Base-by-base conservation (phyloP, 2,797 vertebrate species). In the Hirundo rustica region DNA sequence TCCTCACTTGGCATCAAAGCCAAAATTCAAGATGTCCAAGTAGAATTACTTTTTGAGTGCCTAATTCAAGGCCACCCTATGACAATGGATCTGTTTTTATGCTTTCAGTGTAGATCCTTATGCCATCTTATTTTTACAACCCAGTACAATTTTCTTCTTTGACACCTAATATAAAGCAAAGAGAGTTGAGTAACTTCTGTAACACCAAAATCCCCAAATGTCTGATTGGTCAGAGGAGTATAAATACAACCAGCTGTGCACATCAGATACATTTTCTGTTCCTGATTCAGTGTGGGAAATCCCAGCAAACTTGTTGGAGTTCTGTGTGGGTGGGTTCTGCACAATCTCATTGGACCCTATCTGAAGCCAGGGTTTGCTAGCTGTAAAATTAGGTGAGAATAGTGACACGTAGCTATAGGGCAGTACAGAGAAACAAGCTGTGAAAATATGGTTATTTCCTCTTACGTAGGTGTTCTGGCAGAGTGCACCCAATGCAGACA, bases 201-300 rank as follows among this genome's bases (percentile, higher is more conserved):
- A 76, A 48, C 44, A 86, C 36, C 21, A 89, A 94, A 96, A 87
- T 73, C 71, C 80, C 88, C 77, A 74, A 50, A 58, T 6, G 7
- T 25, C 6, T 45, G 12, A 7, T 70, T 65, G 57, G 26, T 88
- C 81, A 83, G 50, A 88, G 14, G 16, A 91, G 25, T 85, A 85
- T 74, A 89, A 92, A 94, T 91, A 89, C 22, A 92, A 71, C 19
- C 25, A 85, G 27, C 67, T 77, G 38, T 65, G 80, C 22, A 68
- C 7, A 34, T 89, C 27, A 58, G 9, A 36, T 68, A 67, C 5
- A 22, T 61, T 93, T 93, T 89, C 82, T 85, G 65, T 92, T 91
- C 84, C 86, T 71, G 27, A 83, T 95, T 92, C 61, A 65, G 8
- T 20, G 60, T 34, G 86, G 91, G 81, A 89, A 96, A 77, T 80